Conservation (phyloP, 2,113 vertebrate genomes). For the Hucho hucho region DNA sequence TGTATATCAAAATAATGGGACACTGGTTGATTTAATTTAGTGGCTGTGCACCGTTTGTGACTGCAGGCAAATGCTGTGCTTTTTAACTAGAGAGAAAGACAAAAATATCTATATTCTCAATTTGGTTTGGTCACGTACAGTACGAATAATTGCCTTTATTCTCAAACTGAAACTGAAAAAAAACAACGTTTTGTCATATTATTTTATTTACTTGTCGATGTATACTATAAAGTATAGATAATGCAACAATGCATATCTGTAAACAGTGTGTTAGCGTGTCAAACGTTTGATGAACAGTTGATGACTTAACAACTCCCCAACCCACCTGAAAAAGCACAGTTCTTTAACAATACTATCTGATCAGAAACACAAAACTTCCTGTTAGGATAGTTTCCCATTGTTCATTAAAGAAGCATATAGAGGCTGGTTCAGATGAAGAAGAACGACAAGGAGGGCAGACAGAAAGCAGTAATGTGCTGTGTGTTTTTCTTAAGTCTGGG, state of each 20-base stretch:
- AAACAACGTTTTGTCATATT: not conserved
- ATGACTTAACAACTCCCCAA: not conserved
- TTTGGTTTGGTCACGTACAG: not conserved
- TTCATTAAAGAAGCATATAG: not conserved
- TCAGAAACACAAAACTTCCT: not conserved
- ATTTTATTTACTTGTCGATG: not conserved
- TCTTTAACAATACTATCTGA: not conserved
- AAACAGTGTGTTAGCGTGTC: not conserved
- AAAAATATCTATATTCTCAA: not conserved
- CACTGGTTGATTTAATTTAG: not conserved
- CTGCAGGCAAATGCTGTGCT: not conserved
- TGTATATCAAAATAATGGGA: constrained; percentile 1
- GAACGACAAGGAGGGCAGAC: constrained; percentile 48
- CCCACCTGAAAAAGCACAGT: not conserved
- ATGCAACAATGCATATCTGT: not conserved
- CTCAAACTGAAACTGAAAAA: not conserved
- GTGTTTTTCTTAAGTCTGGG: not conserved
- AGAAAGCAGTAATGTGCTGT: constrained; percentile 28
- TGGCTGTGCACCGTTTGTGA: not conserved
- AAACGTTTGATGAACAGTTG: not conserved
- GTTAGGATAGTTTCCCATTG: not conserved
- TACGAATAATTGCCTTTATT: not conserved
- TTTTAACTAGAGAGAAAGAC: not conserved
- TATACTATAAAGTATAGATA: not conserved
- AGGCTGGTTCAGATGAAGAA: not conserved